Evolutionary conservation across 1,140 invertebrate species (phyloP).

Genomic region (Ylistrum balloti): DNA sequence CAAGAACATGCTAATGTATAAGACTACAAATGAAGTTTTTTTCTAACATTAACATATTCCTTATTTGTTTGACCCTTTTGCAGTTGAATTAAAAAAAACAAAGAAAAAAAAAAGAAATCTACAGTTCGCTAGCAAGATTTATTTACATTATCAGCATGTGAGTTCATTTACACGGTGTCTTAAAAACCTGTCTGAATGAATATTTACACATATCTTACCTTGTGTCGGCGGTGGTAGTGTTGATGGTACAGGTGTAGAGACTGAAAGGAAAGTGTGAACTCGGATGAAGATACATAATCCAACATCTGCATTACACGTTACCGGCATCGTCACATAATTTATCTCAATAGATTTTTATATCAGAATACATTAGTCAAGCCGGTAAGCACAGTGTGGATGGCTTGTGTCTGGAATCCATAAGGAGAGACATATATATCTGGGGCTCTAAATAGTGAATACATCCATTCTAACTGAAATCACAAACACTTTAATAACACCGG

Average conservation of each 20-base stretch:
- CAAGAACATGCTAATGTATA: too few species aligned
- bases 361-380: neutral
- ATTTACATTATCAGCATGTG: too few species aligned
- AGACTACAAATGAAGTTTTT: too few species aligned
- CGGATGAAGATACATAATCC: constrained; percentile 25
- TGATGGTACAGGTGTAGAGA: constrained; percentile 42
- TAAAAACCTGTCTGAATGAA: too few species aligned
- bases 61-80: too few species aligned
- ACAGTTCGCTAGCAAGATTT: too few species aligned
- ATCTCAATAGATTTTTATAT: constrained; percentile 17
- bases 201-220: too few species aligned
- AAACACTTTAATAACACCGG: neutral
- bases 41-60: too few species aligned
- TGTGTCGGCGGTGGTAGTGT: neutral
- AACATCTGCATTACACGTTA: constrained; percentile 8
- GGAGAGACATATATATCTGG: neutral
- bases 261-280: constrained; percentile 42
- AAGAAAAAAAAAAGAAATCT: too few species aligned
- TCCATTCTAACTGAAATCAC: constrained; percentile 33
- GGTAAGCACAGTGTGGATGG: neutral
- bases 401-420: neutral
- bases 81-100: too few species aligned
- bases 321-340: constrained; percentile 8
- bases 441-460: neutral
- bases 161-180: too few species aligned